Base-by-base conservation (phyloP, 2,888 invertebrate genomes). In the Saturnia japonica region DNA sequence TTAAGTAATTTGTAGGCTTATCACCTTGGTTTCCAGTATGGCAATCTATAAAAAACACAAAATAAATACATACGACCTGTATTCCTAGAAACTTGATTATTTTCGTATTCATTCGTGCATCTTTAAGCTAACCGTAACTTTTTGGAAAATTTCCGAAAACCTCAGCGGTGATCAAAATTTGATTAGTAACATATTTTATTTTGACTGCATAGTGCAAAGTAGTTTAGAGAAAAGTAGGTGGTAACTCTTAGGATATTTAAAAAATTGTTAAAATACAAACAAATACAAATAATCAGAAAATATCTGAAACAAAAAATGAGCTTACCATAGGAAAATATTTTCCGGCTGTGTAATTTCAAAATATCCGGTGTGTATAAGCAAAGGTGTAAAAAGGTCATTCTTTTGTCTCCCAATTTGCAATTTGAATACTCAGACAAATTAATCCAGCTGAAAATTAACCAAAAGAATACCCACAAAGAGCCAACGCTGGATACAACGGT, bases 351-450 rank as follows among this genome's bases (percentile, higher is more conserved):
- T 64, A n/a, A 40, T 64, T 64, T 64, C 9, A 64, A 40, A 64
- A 9, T 64, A 19, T 64, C 40, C 16, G 40, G 40, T 19, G 40
- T 40, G n/a, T 64, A 8, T 64, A n/a, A 4, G 9, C 40, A 81
- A 81, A 85, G 82, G 85, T 82, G 78, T 82, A 82, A 87, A 89
- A 89, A 88, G 88, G 87, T 87, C 85, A 88, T 84, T 84, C 88
- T 86, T 90, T 89, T 88, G 90, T 90, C 85, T 88, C 89, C 85
- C 87, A 89, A 91, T 91, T 90, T 90, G 91, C 89, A 90, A 91
- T 93, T 91, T 91, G 91, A 90, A 93, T 92, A 88, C 91, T 88
- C 89, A 91, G 91, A 91, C 91, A 92, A 91, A 92, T 91, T 90
- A 91, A 91, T 91, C 89, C 89, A 77, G 82, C 84, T 64, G 85